These are phyloP conservation scores for Notospermus geniculatus DNA, from an alignment of 1,140 invertebrate species.

Conservation along the genomic window DNA sequence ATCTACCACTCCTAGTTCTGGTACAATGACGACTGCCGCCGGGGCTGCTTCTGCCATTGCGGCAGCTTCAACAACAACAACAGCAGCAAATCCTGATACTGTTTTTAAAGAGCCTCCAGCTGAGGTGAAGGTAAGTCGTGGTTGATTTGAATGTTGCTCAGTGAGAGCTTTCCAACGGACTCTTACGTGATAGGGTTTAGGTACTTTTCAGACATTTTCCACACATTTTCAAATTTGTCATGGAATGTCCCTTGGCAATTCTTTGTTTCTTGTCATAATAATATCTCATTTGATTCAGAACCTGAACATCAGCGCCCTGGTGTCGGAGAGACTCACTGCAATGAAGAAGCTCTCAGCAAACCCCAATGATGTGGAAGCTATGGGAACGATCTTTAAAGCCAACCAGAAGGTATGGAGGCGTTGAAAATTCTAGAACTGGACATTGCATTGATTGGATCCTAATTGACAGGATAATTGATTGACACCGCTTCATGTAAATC, in stretches of 20 bases:
- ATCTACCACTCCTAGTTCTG: no score
- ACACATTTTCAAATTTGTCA: no score
- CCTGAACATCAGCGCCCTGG: conserved; percentile 77
- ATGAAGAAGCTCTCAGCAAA: conserved; percentile 78
- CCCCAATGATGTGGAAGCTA: conserved; percentile 73
- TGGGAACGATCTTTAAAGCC: conserved; percentile 70
- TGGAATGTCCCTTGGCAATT: background rate
- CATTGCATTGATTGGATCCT: no score
- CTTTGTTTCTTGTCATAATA: background rate
- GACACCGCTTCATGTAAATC: no score
- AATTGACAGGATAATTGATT: no score
- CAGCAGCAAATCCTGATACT: conserved; percentile 25
- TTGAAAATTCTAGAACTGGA: no score
- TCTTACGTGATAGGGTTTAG: no score
- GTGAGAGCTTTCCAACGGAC: no score
- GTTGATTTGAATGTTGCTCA: no score
- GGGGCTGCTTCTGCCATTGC: conserved; percentile 3
- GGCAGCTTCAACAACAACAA: conserved; percentile 23
- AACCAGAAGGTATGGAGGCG: conserved; percentile 65
- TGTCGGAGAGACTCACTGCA: conserved; percentile 78
- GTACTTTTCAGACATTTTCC: no score
- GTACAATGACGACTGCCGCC: no score
- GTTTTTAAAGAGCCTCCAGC: conserved; percentile 28
- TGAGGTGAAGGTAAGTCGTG: conserved; percentile 9
- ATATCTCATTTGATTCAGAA: conserved; percentile 38